phyloP scores from a whole-genome alignment of 2,797 vertebrate species.

The Calcarius lapponicus region DNA sequence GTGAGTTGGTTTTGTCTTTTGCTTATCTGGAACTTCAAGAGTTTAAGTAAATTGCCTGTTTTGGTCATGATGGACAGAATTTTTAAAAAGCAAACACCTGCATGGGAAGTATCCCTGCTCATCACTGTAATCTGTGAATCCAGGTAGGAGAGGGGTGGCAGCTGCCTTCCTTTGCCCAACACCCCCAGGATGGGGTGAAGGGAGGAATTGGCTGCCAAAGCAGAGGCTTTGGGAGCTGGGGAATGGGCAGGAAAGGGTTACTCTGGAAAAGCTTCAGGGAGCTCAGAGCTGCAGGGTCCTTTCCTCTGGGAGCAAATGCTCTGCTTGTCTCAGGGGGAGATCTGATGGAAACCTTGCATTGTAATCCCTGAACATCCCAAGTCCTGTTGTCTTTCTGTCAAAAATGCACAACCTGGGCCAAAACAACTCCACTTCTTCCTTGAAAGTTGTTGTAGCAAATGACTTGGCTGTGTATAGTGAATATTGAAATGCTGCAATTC shows the following conservation, averaged over 20 bases:
- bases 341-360: neutral
- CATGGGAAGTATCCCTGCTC: neutral
- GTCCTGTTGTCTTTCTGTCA: neutral
- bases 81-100: neutral
- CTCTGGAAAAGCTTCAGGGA: neutral
- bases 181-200: neutral
- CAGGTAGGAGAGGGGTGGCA: neutral
- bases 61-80: neutral
- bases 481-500: neutral
- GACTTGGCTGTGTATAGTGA: neutral
- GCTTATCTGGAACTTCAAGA: neutral
- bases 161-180: neutral
- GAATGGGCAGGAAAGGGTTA: neutral
- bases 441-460: neutral
- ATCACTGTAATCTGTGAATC: neutral
- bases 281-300: constrained; percentile 11
- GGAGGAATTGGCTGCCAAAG: neutral
- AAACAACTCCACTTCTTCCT: neutral
- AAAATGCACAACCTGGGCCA: neutral
- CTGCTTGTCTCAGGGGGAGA: neutral
- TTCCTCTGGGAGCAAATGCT: neutral
- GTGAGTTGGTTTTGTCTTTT: neutral
- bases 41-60: neutral
- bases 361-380: neutral
- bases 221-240: neutral